Conservation (phyloP, 2,797 vertebrate species). For the Alca torda region DNA sequence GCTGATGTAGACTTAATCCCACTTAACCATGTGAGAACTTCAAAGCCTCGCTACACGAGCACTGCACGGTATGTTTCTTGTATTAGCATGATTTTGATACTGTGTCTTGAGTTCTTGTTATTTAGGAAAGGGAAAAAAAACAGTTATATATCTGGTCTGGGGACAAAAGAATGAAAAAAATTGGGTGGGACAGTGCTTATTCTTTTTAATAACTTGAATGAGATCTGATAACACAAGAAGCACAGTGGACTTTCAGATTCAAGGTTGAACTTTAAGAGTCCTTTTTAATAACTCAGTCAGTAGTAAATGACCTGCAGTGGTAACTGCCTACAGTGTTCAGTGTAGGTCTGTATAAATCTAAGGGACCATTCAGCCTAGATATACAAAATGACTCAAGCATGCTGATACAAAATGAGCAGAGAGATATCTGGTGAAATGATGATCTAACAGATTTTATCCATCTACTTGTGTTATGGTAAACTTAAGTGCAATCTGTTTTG, state of each 20-base stretch:
- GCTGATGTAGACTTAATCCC: slow-evolving; percentile 55
- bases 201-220: background rate
- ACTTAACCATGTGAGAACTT: slow-evolving; percentile 60
- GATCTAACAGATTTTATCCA: background rate
- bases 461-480: background rate
- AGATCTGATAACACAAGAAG: background rate
- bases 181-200: rapidly evolving
- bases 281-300: background rate
- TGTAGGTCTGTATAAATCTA: background rate
- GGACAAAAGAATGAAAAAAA: background rate
- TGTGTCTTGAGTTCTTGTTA: background rate
- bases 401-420: background rate
- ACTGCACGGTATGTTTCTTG: slow-evolving; percentile 63
- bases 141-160: background rate
- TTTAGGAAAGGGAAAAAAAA: background rate
- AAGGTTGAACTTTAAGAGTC: background rate
- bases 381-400: background rate
- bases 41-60: slow-evolving; percentile 34
- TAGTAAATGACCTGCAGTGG: background rate
- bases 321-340: background rate
- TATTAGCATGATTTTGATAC: background rate
- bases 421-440: background rate
- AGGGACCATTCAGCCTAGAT: background rate
- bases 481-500: background rate
- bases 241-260: background rate